These are phyloP conservation scores for Alentia gelatinosa DNA, from an alignment of 2,888 invertebrate genomes.

Conservation along the genomic window DNA sequence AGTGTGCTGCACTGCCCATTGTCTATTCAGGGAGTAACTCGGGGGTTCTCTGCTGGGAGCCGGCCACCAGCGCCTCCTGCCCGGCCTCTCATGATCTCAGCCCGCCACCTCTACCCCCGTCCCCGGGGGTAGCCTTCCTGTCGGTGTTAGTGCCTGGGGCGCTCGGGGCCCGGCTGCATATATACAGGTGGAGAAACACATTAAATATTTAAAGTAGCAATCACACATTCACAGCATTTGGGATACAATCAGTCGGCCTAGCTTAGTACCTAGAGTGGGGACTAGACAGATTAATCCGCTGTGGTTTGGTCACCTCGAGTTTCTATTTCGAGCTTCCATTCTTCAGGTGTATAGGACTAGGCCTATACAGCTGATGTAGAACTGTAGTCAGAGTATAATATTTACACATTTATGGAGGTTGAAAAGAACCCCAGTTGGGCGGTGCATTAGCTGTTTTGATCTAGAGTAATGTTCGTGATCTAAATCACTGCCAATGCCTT, in stretches of 20 bases:
- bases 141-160: background rate
- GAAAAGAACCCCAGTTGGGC: too few species aligned
- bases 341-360: too few species aligned
- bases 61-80: background rate
- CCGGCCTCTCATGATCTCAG: background rate
- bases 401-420: too few species aligned
- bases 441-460: too few species aligned
- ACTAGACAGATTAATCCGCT: too few species aligned
- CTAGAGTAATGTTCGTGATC: too few species aligned
- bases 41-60: background rate
- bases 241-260: background rate
- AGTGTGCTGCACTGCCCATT: too few species aligned
- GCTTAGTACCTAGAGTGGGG: background rate
- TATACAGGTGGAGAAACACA: background rate
- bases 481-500: too few species aligned
- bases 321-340: too few species aligned
- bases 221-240: background rate
- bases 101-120: background rate
- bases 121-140: background rate
- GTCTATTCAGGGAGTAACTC: background rate
- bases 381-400: too few species aligned
- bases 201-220: background rate
- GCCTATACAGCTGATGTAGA: too few species aligned
- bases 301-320: too few species aligned
- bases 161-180: background rate